Percentiles rank a stretch among this genome's conserved stretches.
phyloP scores from a whole-genome alignment of 2,113 vertebrate species.

The Gracilinanus agilis region DNA sequence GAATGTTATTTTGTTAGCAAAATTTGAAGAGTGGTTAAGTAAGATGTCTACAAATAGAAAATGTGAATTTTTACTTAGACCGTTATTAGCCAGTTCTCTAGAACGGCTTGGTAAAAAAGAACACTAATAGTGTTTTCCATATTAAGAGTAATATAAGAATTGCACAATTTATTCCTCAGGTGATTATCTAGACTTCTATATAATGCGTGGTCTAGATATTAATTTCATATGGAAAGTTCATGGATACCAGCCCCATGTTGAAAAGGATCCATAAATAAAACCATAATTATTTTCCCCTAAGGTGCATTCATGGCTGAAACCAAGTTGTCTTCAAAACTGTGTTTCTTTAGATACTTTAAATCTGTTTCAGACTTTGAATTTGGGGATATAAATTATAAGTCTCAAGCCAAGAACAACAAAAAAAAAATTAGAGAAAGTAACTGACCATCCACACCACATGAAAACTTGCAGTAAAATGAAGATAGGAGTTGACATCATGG shows the following conservation, averaged over 20 bases:
- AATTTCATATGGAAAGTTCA: neutral
- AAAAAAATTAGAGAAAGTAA: slow-evolving; percentile 89
- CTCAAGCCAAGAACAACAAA: slow-evolving; percentile 74
- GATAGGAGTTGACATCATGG: slow-evolving; percentile 87
- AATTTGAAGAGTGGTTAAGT: neutral
- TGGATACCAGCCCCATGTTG: neutral
- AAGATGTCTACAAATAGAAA: neutral
- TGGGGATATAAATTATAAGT: slow-evolving; percentile 45
- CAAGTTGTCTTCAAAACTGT: neutral
- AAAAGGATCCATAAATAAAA: neutral
- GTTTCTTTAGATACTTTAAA: slow-evolving; percentile 31
- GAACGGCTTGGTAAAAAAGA: neutral
- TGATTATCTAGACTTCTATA: neutral
- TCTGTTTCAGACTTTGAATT: slow-evolving; percentile 11
- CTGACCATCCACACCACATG: slow-evolving; percentile 96
- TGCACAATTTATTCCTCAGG: neutral
- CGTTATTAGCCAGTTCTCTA: neutral
- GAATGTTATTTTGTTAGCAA: neutral
- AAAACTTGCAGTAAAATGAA: slow-evolving; percentile 96
- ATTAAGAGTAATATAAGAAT: neutral
- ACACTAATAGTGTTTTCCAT: neutral
- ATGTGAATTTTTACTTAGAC: neutral
- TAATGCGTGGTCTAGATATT: neutral
- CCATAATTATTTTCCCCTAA: neutral
- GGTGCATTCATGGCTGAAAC: neutral